phyloP scores from a whole-genome alignment of 2,888 invertebrate genomes.

The Leucania comma region DNA sequence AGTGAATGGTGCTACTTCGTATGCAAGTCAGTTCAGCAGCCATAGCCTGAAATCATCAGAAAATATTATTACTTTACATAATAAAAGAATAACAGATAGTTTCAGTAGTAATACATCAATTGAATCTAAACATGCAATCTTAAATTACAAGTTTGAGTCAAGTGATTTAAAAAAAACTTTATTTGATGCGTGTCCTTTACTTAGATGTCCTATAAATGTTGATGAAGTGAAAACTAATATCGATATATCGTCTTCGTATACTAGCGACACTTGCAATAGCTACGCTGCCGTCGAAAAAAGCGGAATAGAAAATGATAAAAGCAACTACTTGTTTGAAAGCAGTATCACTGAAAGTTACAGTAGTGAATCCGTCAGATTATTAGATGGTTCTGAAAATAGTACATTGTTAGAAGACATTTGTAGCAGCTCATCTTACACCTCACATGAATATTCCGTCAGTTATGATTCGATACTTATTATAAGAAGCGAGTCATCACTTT shows the following conservation, averaged over 20 bases:
- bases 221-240: slow-evolving; percentile 12
- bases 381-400: not conserved
- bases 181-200: not conserved
- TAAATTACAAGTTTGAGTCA: slow-evolving; percentile 3
- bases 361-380: slow-evolving; percentile 2
- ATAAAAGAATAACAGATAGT: slow-evolving; percentile 15
- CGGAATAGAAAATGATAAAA: slow-evolving; percentile 17
- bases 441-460: slow-evolving; percentile 55
- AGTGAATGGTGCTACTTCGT: slow-evolving; percentile 73
- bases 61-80: slow-evolving; percentile 28
- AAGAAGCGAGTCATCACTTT: slow-evolving; percentile 71
- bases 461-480: slow-evolving; percentile 64
- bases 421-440: slow-evolving; percentile 8
- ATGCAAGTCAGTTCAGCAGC: slow-evolving; percentile 48
- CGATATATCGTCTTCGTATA: slow-evolving; percentile 1
- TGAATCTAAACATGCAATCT: not conserved
- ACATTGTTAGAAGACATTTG: not conserved
- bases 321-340: slow-evolving; percentile 2
- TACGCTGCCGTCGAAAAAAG: not conserved
- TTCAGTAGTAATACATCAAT: slow-evolving; percentile 26
- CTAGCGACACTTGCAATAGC: slow-evolving; percentile 3
- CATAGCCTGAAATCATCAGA: slow-evolving; percentile 2
- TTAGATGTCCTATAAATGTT: not conserved
- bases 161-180: slow-evolving; percentile 26
- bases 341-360: not conserved